Evolutionary conservation across 2,797 vertebrate genomes (phyloP), one percentile per base, ranked within the genome.

Genomic region (Smutsia gigantea): DNA sequence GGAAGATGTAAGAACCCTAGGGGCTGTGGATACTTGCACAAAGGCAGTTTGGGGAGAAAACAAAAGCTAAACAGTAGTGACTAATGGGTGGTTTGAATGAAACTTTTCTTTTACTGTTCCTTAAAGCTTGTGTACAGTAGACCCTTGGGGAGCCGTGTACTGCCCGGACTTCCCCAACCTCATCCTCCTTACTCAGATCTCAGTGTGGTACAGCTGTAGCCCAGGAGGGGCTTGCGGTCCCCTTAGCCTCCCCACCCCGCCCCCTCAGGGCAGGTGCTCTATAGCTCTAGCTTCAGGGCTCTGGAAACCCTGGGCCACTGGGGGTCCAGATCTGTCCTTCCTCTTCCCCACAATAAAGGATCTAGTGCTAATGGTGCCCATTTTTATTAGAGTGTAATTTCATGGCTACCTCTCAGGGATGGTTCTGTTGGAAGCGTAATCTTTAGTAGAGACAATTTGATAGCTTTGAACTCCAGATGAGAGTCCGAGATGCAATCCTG

Each of bases 21-120:
- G 96, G 55, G 51, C 75, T 59, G 49, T 77, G 75, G 86, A 94
- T 81, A 61, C 37, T 86, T 83, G 89, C 18, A 75, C 66, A 82
- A n/a, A 95, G 2, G 75, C 66, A 49, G 27, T 90, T 74, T 57
- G 39, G 66, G 87, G 68, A 74, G 81, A 71, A 87, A 90, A 63
- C 66, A 81, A 39, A 74, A 79, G 71, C 69, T 63, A 71, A 85
- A 39, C 4, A 37, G 71, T 66, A 42, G 59, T 92, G 75, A 49
- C 55, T 21, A 66, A 89, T 25, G 69, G 75, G 59, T 69, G 37
- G 59, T 57, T 93, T 81, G 79, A 93, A 87, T 90, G 34, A 61
- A 95, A 79, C 4, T 19, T 61, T 59, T 31, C n/a, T 64, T 81
- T 68, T n/a, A 1, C 5, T 53, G 42, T 57, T 42, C 53, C 46